These are phyloP conservation scores for Butastur rufipennis DNA, from an alignment of 2,113 vertebrate species.

Conservation along the genomic window DNA sequence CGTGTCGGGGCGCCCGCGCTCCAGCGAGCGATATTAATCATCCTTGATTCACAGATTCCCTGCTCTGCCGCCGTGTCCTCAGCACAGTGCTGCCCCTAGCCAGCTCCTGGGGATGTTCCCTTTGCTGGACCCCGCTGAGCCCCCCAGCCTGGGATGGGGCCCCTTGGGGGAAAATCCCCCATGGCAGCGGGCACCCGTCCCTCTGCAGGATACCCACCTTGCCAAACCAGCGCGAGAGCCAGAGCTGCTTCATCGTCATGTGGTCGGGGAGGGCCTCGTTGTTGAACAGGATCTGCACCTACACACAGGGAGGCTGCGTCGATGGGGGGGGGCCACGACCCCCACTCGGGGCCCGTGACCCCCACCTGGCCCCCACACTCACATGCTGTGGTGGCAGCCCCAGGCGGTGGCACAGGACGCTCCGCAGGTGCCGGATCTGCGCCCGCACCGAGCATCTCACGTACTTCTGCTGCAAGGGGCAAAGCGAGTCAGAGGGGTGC, in stretches of 20 bases:
- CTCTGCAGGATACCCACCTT: conserved; percentile 57
- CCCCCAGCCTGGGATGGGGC: not conserved
- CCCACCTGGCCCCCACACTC: not conserved
- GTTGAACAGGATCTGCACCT: conserved; percentile 79
- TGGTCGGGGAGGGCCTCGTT: conserved; percentile 76
- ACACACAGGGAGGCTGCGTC: fast-evolving
- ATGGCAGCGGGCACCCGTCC: fast-evolving
- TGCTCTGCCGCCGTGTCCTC: fast-evolving
- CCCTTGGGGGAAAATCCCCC: not conserved
- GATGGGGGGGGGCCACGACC: not conserved
- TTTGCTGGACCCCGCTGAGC: fast-evolving
- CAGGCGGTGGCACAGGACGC: conserved; percentile 89
- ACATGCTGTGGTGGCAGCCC: conserved; percentile 89
- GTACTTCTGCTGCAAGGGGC: conserved; percentile 85
- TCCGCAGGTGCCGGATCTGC: conserved; percentile 89
- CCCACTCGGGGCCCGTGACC: fast-evolving
- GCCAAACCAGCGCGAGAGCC: conserved; percentile 79
- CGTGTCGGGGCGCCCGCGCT: not conserved
- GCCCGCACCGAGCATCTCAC: conserved; percentile 92
- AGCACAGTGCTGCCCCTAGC: not conserved
- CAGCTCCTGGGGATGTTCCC: too few relatives aligned
- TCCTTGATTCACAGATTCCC: not conserved
- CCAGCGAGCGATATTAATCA: not conserved
- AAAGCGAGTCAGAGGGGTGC: not conserved
- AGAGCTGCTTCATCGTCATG: conserved; percentile 82